Conservation (phyloP, 1,140 invertebrate species). For the Neelides sp. region DNA sequence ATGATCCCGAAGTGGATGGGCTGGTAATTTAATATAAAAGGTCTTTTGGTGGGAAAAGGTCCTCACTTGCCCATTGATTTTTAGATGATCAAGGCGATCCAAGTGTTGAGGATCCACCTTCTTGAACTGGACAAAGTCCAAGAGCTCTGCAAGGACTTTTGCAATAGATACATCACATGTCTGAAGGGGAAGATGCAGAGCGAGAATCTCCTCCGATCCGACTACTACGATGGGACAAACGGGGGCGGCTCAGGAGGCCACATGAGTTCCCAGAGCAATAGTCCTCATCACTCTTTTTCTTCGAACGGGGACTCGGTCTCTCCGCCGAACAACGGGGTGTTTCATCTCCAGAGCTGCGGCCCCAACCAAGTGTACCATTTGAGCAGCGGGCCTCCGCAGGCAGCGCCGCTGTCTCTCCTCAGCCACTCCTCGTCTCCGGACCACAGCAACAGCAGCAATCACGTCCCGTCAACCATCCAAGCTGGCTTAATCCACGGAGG, state of each 20-base stretch:
- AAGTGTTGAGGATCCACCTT: slow-evolving; percentile 89
- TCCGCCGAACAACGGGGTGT: slow-evolving; percentile 27
- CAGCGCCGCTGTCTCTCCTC: slow-evolving; percentile 2
- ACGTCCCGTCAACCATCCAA: slow-evolving; percentile 2
- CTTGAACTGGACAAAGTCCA: slow-evolving; percentile 91
- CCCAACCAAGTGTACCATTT: slow-evolving; percentile 2
- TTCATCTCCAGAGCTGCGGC: slow-evolving; percentile 15
- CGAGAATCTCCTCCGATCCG: slow-evolving; percentile 70
- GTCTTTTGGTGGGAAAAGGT: no score
- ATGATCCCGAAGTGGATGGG: slow-evolving; percentile 83
- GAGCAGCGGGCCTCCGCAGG: background rate
- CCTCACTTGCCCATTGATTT: slow-evolving; percentile 31
- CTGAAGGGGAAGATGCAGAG: slow-evolving; percentile 95
- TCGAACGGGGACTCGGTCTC: slow-evolving; percentile 31
- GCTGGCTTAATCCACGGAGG: slow-evolving; percentile 55
- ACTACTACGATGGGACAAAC: slow-evolving; percentile 43
- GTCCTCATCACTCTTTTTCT: slow-evolving; percentile 29
- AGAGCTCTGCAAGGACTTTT: slow-evolving; percentile 93
- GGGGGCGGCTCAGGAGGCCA: slow-evolving; percentile 31
- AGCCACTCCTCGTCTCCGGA: slow-evolving; percentile 19
- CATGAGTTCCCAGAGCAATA: slow-evolving; percentile 28
- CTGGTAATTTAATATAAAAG: slow-evolving; percentile 67
- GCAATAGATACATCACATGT: slow-evolving; percentile 88
- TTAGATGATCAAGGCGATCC: slow-evolving; percentile 93
- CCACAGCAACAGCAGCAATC: slow-evolving; percentile 16